Evolutionary conservation across 2,113 vertebrate genomes (phyloP).

Genomic region (Macquaria australasica): DNA sequence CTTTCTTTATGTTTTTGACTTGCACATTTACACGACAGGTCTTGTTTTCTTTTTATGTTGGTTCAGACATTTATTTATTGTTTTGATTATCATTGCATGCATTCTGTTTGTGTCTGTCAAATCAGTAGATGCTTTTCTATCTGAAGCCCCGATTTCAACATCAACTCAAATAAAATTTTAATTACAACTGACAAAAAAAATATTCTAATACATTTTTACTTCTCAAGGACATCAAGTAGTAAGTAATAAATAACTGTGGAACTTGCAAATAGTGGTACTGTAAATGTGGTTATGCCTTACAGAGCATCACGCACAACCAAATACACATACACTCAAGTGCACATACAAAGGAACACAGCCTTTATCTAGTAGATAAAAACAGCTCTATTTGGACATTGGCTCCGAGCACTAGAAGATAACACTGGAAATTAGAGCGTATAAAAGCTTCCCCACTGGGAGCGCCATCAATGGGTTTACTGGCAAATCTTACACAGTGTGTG

Average conservation of each 20-base stretch:
- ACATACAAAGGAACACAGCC: constrained; percentile 16
- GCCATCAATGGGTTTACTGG: constrained; percentile 53
- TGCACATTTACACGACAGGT: neutral
- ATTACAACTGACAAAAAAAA: constrained; percentile 2
- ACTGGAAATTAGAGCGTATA: constrained; percentile 71
- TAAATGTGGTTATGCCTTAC: constrained; percentile 20
- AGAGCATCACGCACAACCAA: neutral
- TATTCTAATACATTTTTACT: neutral
- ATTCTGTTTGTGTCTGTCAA: constrained; percentile 1
- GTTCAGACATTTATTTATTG: neutral
- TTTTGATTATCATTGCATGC: neutral
- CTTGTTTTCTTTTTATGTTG: neutral
- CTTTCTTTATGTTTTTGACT: neutral
- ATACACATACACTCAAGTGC: constrained; percentile 15
- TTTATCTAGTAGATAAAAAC: constrained; percentile 63
- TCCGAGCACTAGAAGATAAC: constrained; percentile 58
- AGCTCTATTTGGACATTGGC: constrained; percentile 63
- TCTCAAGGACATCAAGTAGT: neutral
- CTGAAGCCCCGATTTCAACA: neutral
- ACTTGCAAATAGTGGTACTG: constrained; percentile 6
- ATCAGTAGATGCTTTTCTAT: neutral
- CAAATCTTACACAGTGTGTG: constrained; percentile 28
- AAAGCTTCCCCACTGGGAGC: constrained; percentile 62
- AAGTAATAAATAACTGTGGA: neutral
- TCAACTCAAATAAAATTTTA: constrained; percentile 19